Evolutionary conservation across 2,797 vertebrate species (phyloP).

Genomic region (Muraenolepis orangiensis): DNA sequence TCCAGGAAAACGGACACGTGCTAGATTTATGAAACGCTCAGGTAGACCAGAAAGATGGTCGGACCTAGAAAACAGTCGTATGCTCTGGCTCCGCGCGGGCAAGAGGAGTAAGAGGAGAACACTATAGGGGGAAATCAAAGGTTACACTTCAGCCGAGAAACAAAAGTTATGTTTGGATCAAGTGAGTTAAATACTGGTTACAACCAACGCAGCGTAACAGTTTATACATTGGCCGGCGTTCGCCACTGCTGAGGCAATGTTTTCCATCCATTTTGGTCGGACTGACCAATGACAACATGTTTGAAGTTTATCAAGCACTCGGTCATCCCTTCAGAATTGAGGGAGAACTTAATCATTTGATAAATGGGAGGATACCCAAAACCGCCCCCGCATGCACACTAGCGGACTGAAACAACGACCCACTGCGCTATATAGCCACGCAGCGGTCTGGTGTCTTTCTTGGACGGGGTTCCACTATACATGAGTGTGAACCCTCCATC

Average conservation of each 20-base stretch:
- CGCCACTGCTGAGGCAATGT: slow-evolving; percentile 71
- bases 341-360: slow-evolving; percentile 64
- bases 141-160: slow-evolving; percentile 48
- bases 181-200: slow-evolving; percentile 48
- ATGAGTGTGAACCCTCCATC: slow-evolving; percentile 43
- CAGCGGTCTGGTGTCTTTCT: slow-evolving; percentile 48
- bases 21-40: slow-evolving; percentile 73
- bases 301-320: slow-evolving; percentile 77
- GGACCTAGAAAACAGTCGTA: slow-evolving; percentile 54
- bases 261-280: slow-evolving; percentile 71
- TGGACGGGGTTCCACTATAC: slow-evolving; percentile 54
- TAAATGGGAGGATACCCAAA: slow-evolving; percentile 50
- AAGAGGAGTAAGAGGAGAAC: slow-evolving; percentile 32
- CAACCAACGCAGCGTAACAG: slow-evolving; percentile 67
- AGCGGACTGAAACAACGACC: slow-evolving; percentile 38
- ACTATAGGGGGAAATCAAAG: slow-evolving; percentile 48
- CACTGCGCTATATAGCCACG: slow-evolving; percentile 47
- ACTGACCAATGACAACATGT: slow-evolving; percentile 66
- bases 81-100: slow-evolving; percentile 35
- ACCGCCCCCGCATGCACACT: slow-evolving; percentile 29
- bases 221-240: slow-evolving; percentile 67
- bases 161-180: slow-evolving; percentile 73
- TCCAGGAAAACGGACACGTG: slow-evolving; percentile 75
- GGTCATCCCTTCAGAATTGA: slow-evolving; percentile 68
- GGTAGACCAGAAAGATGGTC: slow-evolving; percentile 65